Percentiles rank a stretch among this genome's conserved stretches.
Conservation (phyloP, 2,113 vertebrate species). For the Ophthalmotilapia sp. region DNA sequence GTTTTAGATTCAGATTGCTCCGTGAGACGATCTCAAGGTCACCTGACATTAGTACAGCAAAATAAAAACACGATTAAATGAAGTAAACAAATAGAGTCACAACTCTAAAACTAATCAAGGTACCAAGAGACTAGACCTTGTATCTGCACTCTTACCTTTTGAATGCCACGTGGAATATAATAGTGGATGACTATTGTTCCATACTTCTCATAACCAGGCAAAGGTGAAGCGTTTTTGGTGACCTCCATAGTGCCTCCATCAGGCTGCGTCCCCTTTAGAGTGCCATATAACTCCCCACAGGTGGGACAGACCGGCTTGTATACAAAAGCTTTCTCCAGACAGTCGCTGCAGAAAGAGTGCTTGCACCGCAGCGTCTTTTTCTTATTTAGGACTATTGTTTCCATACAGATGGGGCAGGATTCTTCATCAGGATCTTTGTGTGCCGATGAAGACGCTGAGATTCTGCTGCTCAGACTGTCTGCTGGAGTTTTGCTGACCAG, state of each 20-base stretch:
- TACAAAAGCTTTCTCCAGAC: conserved; percentile 57
- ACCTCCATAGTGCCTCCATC: conserved; percentile 44
- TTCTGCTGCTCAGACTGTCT: not conserved
- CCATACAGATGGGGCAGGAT: conserved; percentile 68
- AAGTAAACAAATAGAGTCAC: not conserved
- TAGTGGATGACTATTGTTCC: conserved; percentile 61
- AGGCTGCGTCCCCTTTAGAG: conserved; percentile 65
- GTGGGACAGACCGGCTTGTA: conserved; percentile 68
- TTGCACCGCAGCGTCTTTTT: conserved; percentile 56
- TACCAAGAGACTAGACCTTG: not conserved
- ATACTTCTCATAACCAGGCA: conserved; percentile 61
- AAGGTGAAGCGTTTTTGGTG: rapidly evolving
- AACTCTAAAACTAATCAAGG: not conserved
- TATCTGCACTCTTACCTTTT: conserved; percentile 53
- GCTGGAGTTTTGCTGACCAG: not conserved
- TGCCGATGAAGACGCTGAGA: not conserved
- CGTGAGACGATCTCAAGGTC: not conserved
- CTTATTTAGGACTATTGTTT: conserved; percentile 20
- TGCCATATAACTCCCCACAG: conserved; percentile 64
- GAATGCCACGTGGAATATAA: conserved; percentile 57
- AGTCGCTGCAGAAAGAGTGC: conserved; percentile 66
- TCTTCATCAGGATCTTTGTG: conserved; percentile 11
- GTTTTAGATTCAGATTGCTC: not conserved
- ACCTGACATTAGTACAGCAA: not conserved
- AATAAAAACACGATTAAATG: not conserved